Evolutionary conservation across 2,113 vertebrate genomes (phyloP), one percentile per base, ranked within the genome.

Genomic region (Morone saxatilis): DNA sequence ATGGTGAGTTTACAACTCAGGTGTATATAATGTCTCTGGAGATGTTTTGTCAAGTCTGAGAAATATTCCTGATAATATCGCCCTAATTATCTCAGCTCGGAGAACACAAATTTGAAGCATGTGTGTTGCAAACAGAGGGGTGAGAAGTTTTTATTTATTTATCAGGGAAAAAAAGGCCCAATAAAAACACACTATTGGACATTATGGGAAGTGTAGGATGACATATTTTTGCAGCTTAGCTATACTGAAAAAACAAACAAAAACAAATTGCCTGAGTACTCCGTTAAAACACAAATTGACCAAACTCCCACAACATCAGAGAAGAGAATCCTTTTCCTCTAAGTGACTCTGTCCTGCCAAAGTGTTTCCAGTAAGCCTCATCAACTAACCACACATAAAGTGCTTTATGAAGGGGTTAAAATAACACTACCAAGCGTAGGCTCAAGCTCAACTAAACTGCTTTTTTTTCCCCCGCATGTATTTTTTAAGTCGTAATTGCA

Each of bases 281-380:
- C 7, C 2, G n/a, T 13, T 4, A 31, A 43, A 60, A 22, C 45
- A 62, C 31, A 56, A 65, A 41, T 25, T 63, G 8, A 51, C 45
- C 36, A 7, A 70, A 54, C 12, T 25, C 13, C 40, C 17, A 9
- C 25, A 41, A 12, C 12, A 14, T 47, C 48, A 57, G n/a, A 11
- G 59, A 11, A 16, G 0, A 16, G n/a, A 8, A 25, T 73, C 4
- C 17, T 57, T 67, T 51, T 60, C 48, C 63, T 50, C n/a, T 10
- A 63, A 65, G 76, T 4, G 47, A 22, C 45, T 70, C 45, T 13
- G 77, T 57, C 41, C 65, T 76, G 61, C 62, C 69, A 70, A 20
- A 65, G 48, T 17, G 65, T 78, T 86, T 89, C 84, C 87, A 81
- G 84, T 70, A 31, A 83, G 43, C 40, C 51, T 68, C 50, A 16